These are phyloP conservation scores for Sphaerophoria rueppellii DNA, from an alignment of 2,888 invertebrate genomes.

Conservation along the genomic window DNA sequence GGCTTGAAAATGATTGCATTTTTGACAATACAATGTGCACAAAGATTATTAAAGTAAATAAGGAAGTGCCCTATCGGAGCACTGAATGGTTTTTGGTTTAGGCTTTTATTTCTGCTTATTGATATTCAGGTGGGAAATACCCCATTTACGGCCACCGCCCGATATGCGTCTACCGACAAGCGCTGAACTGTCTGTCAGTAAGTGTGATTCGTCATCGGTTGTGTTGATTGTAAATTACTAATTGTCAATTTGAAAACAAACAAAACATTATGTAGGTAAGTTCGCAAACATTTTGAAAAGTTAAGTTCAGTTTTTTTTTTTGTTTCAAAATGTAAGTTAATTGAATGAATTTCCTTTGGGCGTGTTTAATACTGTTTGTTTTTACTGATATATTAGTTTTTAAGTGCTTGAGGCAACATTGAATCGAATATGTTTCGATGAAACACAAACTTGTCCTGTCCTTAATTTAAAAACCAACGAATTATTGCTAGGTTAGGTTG, in stretches of 20 bases:
- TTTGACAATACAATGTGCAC: constrained; percentile 67
- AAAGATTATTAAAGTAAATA: constrained; percentile 67
- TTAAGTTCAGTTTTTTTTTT: background rate
- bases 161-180: background rate
- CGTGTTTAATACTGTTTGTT: constrained; percentile 8
- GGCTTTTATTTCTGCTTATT: constrained; percentile 38
- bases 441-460: background rate
- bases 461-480: too few species aligned
- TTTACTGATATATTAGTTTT: background rate
- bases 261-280: background rate
- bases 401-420: constrained; percentile 12
- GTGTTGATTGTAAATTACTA: constrained; percentile 10
- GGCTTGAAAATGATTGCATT: constrained; percentile 56
- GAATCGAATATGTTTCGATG: background rate
- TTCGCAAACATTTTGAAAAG: constrained; percentile 33
- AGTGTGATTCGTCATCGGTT: constrained; percentile 48
- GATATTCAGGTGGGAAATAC: constrained; percentile 40
- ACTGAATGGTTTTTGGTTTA: constrained; percentile 8
- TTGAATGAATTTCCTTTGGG: constrained; percentile 12
- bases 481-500: too few species aligned
- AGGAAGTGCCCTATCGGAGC: constrained; percentile 58
- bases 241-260: constrained; percentile 44
- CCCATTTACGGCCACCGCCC: background rate
- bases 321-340: constrained; percentile 13
- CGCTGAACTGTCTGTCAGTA: background rate